Percentiles rank a stretch among this genome's conserved stretches.
phyloP scores from a whole-genome alignment of 1,140 invertebrate genomes.

The Euschistus heros region DNA sequence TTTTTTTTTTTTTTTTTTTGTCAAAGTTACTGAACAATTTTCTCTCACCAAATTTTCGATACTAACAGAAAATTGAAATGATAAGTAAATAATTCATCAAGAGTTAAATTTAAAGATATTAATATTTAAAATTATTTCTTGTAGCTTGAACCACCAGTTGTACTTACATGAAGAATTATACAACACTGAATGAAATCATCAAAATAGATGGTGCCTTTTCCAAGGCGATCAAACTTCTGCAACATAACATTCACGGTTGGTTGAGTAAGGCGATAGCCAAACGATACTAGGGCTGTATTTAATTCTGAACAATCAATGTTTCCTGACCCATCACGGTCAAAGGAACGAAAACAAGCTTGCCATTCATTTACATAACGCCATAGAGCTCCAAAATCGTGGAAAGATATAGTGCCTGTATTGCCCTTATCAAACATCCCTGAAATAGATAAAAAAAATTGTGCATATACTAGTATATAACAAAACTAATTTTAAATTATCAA shows the following conservation, averaged over 20 bases:
- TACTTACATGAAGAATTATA: slow-evolving; percentile 81
- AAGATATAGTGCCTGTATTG: slow-evolving; percentile 81
- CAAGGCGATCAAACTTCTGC: slow-evolving; percentile 86
- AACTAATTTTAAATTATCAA: too few relatives aligned
- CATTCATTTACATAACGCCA: slow-evolving; percentile 99
- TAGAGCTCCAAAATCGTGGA: slow-evolving; percentile 86
- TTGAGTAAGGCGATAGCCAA: slow-evolving; percentile 89
- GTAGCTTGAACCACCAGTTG: too few relatives aligned
- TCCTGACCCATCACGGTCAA: slow-evolving; percentile 91
- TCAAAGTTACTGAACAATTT: too few relatives aligned
- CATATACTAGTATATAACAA: too few relatives aligned
- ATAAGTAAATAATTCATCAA: too few relatives aligned
- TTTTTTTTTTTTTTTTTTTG: too few relatives aligned
- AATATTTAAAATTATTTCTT: too few relatives aligned
- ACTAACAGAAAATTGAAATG: too few relatives aligned
- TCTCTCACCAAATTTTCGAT: too few relatives aligned
- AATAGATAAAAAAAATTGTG: slow-evolving; percentile 21
- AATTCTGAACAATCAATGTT: slow-evolving; percentile 88
- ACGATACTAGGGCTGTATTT: slow-evolving; percentile 76
- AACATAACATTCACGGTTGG: slow-evolving; percentile 70
- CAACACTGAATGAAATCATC: slow-evolving; percentile 99
- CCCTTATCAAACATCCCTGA: slow-evolving; percentile 85
- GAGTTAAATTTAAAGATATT: too few relatives aligned
- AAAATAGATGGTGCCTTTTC: slow-evolving; percentile 80
- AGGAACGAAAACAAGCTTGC: slow-evolving; percentile 90